Evolutionary conservation across 2,113 vertebrate genomes (phyloP), one percentile per base, ranked within the genome.

Genomic region (Leptodactylus fuscus): DNA sequence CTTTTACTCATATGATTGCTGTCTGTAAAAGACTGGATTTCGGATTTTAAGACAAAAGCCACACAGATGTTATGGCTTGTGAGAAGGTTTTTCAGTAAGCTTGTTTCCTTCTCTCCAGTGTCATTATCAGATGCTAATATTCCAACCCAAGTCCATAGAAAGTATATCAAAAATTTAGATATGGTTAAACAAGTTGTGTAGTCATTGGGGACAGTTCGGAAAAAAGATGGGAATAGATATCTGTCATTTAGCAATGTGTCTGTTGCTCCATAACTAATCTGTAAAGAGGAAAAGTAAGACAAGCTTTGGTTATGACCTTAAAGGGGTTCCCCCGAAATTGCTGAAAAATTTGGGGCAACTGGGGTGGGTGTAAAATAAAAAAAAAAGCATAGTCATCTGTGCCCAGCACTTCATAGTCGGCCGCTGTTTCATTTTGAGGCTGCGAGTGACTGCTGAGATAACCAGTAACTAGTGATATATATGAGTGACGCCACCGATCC

Each of bases 121-220:
- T 48, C 27, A 69, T 81, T 27, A 51, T 51, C 24, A 29, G 80
- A 81, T 22, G 60, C 27, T 11, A 81, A 48, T 24, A 81, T 81
- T 81, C 80, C 80, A 2, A 81, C 38, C 80, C 80, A 81, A n/a
- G 24, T 69, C 80, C 80, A 81, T 49, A 46, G 46, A 51, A 77
- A 77, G 74, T 51, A 2, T 13, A 20, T 51, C 46, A 77, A 16
- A 27, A 77, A 9, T 16, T 77, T 3, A 53, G 4, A 48, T 27
- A 51, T 27, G 15, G 18, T 32, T 0, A 8, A 9, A 49, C 18
- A 49, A 27, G 16, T 46, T 24, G 27, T 15, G 15, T 29, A 27
- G n/a, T 77, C 27, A 9, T 77, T 77, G 5, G 3, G 74, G 41
- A 44, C 41, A 44, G 41, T 44, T 44, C 41, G 41, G 41, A 44